Base-by-base conservation (phyloP, 2,888 invertebrate species). In the Druceiella hillmani region DNA sequence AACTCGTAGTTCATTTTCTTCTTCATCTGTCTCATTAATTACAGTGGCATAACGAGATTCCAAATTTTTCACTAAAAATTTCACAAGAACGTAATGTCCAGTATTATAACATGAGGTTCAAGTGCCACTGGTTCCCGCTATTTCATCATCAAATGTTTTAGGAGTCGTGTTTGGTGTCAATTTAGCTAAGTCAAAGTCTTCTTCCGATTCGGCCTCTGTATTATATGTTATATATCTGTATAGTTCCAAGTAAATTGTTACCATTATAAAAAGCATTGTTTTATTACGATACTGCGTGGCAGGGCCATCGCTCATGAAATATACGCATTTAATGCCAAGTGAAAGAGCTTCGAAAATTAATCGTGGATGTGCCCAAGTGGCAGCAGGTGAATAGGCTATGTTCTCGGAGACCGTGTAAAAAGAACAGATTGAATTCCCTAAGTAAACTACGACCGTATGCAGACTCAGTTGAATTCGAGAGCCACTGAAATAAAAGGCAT, bases 311-410 rank as follows among this genome's bases (percentile, higher is more conserved):
- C 55, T 58, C 3, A 56, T 14, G 33, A 59, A 58, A 44, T 60
- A 55, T 4, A 59, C 28, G 32, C 17, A 34, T 9, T 42, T 35
- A 11, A 52, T 40, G n/a, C 45, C 27, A 4, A 36, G n/a, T 34
- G 43, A 35, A 11, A 54, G 29, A 32, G 33, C 22, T 33, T 46
- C 39, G 2, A 55, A 44, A 14, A 54, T 43, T 43, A 57, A 59
- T 35, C 46, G 36, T 22, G 62, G 40, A 45, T 62, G 59, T 22
- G 54, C 55, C 57, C 62, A 62, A 32, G 64, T 56, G 10, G 58
- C 58, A 29, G 51, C 47, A 22, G 59, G 55, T 31, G 52, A 51
- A 51, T 64, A 61, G 4, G 50, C 38, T n/a, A n/a, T n/a, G 38
- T 47, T 49, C 38, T 53, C 38, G 6, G 57, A 59, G 3, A 62